phyloP scores from a whole-genome alignment of 2,113 vertebrate genomes.

The Hypomesus transpacificus region DNA sequence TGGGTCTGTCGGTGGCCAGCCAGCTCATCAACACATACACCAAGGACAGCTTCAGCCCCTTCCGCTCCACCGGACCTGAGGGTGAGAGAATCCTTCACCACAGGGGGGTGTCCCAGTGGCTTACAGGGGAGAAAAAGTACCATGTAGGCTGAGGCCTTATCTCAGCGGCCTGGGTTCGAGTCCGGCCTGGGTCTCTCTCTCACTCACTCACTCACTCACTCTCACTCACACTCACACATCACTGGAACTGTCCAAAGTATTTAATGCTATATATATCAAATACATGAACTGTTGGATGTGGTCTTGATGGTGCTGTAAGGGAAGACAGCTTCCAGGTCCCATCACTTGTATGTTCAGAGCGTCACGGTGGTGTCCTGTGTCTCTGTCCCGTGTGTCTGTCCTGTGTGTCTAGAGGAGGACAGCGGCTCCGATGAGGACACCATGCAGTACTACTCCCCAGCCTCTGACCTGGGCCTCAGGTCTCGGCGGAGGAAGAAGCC shows the following conservation, averaged over 20 bases:
- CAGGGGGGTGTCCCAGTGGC: too few species aligned
- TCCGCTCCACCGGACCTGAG: slow-evolving; percentile 85
- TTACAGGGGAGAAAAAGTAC: too few species aligned
- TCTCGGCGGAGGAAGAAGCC: slow-evolving; percentile 86
- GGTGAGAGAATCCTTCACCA: slow-evolving; percentile 67
- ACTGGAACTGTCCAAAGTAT: not conserved
- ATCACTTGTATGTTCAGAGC: too few species aligned
- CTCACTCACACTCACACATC: too few species aligned
- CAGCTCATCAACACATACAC: slow-evolving; percentile 92
- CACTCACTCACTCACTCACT: too few species aligned
- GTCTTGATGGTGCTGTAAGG: too few species aligned
- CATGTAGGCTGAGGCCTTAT: too few species aligned
- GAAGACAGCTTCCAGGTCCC: too few species aligned
- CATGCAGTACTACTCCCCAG: slow-evolving; percentile 80
- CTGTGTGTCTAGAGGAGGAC: slow-evolving; percentile 81
- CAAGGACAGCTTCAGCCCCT: slow-evolving; percentile 90
- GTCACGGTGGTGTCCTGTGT: too few species aligned
- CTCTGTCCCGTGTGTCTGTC: not conserved
- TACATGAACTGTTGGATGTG: not conserved
- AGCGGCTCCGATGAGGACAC: slow-evolving; percentile 96
- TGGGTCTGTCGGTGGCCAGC: slow-evolving; percentile 94
- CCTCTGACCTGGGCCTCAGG: slow-evolving; percentile 79
- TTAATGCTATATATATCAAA: not conserved
- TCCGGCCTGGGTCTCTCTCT: too few species aligned
- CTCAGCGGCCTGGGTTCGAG: too few species aligned